Percentiles rank a stretch among this genome's conserved stretches.
Evolutionary conservation across 2,797 vertebrate genomes (phyloP).

Genomic region (Carapus acus): DNA sequence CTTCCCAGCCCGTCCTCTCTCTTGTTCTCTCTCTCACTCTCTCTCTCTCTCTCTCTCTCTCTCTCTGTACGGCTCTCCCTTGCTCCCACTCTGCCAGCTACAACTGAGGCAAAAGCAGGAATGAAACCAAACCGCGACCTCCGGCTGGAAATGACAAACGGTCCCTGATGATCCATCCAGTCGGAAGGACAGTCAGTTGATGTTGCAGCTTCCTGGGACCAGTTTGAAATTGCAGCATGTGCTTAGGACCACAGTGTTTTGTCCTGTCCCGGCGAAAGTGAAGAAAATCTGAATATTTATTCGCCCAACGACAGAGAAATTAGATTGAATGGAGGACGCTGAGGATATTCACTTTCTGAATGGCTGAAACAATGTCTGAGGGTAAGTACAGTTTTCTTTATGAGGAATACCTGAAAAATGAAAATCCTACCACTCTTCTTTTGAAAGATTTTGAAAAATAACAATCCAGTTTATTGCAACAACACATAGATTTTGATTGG

Average conservation of each 20-base stretch:
- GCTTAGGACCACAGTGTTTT: neutral
- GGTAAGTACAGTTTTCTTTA: conserved; percentile 46
- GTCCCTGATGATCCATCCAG: neutral
- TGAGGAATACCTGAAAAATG: too few relatives aligned
- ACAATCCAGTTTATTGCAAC: too few relatives aligned
- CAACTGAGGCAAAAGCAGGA: conserved; percentile 18
- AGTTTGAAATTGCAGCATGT: conserved; percentile 34
- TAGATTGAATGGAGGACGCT: conserved; percentile 10
- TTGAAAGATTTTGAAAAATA: too few relatives aligned
- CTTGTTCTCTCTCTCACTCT: too few relatives aligned
- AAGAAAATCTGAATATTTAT: conserved; percentile 8
- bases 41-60: too few relatives aligned
- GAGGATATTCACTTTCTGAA: conserved; percentile 25
- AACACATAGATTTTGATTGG: too few relatives aligned
- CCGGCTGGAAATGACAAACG: conserved; percentile 10
- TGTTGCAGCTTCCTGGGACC: conserved; percentile 6
- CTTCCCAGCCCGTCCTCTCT: neutral
- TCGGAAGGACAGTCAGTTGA: conserved; percentile 1
- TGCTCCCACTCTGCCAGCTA: too few relatives aligned
- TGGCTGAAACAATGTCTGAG: conserved; percentile 24
- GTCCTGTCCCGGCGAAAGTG: neutral
- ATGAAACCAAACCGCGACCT: conserved; percentile 1
- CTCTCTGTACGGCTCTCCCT: too few relatives aligned
- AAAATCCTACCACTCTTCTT: too few relatives aligned
- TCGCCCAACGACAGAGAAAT: conserved; percentile 11